phyloP scores from a whole-genome alignment of 1,140 invertebrate species.

The Limonius californicus region DNA sequence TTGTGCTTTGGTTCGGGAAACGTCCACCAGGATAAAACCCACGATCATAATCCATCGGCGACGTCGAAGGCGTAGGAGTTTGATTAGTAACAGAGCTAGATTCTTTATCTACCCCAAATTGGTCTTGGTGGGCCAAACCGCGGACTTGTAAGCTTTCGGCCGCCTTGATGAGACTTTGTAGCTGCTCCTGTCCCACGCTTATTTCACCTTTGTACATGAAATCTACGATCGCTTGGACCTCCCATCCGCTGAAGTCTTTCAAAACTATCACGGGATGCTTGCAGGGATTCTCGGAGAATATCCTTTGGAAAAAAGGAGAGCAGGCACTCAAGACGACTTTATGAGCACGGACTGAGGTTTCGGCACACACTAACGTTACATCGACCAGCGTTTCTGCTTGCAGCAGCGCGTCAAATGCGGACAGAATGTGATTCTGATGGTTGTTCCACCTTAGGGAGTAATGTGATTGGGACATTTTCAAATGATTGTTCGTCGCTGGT shows the following conservation, averaged over 20 bases:
- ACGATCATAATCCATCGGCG: slow-evolving; percentile 54
- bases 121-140: slow-evolving; percentile 69
- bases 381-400: slow-evolving; percentile 82
- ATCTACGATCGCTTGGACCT: slow-evolving; percentile 82
- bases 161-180: slow-evolving; percentile 76
- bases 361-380: slow-evolving; percentile 83
- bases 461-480: slow-evolving; percentile 65
- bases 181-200: slow-evolving; percentile 76
- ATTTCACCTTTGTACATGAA: slow-evolving; percentile 93
- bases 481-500: slow-evolving; percentile 24
- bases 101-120: slow-evolving; percentile 55
- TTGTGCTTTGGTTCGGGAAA: slow-evolving; percentile 34
- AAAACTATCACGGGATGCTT: slow-evolving; percentile 89
- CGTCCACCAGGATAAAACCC: slow-evolving; percentile 31
- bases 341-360: slow-evolving; percentile 77
- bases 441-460: slow-evolving; percentile 91
- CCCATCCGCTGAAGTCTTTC: slow-evolving; percentile 82
- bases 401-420: slow-evolving; percentile 79
- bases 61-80: slow-evolving; percentile 57
- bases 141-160: slow-evolving; percentile 81
- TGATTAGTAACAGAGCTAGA: slow-evolving; percentile 38
- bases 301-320: slow-evolving; percentile 84
- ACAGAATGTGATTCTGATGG: slow-evolving; percentile 80
- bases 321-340: slow-evolving; percentile 88
- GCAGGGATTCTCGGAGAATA: slow-evolving; percentile 88